Percentiles rank a stretch among this genome's conserved stretches.
These are phyloP conservation scores for Lacerta agilis DNA, from an alignment of 2,797 vertebrate species.

Conservation along the genomic window DNA sequence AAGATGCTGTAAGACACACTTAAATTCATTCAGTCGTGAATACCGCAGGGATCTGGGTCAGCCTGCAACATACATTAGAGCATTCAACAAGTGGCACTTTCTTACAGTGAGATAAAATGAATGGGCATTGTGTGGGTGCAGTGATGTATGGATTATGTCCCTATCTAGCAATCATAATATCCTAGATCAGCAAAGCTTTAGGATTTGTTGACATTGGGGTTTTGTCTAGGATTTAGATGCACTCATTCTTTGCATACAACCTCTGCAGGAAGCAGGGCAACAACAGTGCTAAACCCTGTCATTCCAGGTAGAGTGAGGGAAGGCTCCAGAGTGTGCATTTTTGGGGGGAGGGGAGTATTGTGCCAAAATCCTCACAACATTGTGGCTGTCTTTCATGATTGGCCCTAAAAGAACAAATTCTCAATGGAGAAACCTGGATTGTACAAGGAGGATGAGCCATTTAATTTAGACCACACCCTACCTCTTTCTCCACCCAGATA, in stretches of 20 bases:
- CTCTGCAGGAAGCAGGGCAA: neutral
- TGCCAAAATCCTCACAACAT: neutral
- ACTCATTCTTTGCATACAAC: neutral
- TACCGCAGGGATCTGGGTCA: neutral
- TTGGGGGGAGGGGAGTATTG: neutral
- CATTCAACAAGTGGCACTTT: neutral
- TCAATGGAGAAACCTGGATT: neutral
- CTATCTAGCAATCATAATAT: neutral
- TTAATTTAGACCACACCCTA: neutral
- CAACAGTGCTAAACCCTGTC: neutral
- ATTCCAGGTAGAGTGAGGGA: neutral
- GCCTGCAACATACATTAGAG: neutral
- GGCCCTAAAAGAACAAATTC: neutral
- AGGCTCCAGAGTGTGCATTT: neutral
- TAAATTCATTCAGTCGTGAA: slow-evolving; percentile 18
- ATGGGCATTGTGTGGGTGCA: neutral
- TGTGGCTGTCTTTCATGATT: neutral
- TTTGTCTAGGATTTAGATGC: neutral
- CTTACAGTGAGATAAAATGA: slow-evolving; percentile 3
- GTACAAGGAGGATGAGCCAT: neutral
- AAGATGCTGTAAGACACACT: slow-evolving; percentile 22
- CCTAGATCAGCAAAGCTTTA: neutral
- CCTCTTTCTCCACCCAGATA: neutral
- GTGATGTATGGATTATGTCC: neutral
- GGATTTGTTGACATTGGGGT: neutral